phyloP scores from a whole-genome alignment of 2,113 vertebrate species.

The Muscicapa adusta region DNA sequence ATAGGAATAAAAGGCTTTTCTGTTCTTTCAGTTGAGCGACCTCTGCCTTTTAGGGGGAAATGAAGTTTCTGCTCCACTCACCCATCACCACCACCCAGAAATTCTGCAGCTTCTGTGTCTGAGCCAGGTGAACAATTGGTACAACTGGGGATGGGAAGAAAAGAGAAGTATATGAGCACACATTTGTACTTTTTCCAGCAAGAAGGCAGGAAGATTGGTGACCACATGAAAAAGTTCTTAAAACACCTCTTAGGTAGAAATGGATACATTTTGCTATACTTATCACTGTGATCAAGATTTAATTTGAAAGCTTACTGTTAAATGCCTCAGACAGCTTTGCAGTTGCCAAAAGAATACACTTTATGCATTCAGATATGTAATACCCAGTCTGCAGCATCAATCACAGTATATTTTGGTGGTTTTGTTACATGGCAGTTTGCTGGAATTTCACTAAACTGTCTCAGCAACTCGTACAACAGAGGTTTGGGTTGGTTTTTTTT shows the following conservation, averaged over 20 bases:
- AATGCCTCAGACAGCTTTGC: not conserved
- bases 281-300: not conserved
- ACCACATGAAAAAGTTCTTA: not conserved
- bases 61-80: constrained; percentile 58
- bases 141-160: not conserved
- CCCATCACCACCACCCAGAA: constrained; percentile 53
- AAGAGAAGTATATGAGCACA: not conserved
- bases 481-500: not conserved
- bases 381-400: not conserved
- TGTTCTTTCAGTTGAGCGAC: constrained; percentile 19
- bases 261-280: not conserved
- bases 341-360: not conserved
- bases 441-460: not conserved
- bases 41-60: constrained; percentile 19
- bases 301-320: not conserved
- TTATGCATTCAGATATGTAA: not conserved
- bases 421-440: not conserved
- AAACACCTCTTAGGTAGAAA: not conserved
- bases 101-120: not conserved
- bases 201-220: not conserved
- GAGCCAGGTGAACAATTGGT: constrained; percentile 25
- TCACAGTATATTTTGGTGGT: not conserved
- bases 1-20: constrained; percentile 46
- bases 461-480: not conserved
- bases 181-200: not conserved